Conservation (phyloP, 2,888 invertebrate genomes). For the Tuberolachnus salignus region DNA sequence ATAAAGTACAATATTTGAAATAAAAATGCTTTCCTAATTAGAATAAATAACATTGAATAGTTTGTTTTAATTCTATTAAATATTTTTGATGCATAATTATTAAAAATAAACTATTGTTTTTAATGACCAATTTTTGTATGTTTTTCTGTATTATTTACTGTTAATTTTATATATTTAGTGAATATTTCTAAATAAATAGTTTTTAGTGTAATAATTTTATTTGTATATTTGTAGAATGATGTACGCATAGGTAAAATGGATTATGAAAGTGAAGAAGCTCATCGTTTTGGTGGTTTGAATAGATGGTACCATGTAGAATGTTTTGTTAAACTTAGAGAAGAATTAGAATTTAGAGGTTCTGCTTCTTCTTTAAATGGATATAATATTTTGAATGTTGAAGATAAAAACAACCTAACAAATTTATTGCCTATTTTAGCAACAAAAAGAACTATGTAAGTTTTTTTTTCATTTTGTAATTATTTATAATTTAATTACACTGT, state of each 20-base stretch:
- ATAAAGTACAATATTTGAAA: too few relatives aligned
- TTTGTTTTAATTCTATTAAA: too few relatives aligned
- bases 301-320: slow-evolving; percentile 93
- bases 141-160: too few relatives aligned
- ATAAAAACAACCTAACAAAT: slow-evolving; percentile 70
- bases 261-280: slow-evolving; percentile 79
- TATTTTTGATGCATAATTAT: too few relatives aligned
- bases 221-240: slow-evolving; percentile 66
- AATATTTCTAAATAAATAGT: not conserved
- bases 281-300: slow-evolving; percentile 81
- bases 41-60: too few relatives aligned
- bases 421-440: slow-evolving; percentile 67
- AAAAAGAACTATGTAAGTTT: slow-evolving; percentile 62
- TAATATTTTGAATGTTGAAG: slow-evolving; percentile 72
- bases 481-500: slow-evolving; percentile 54
- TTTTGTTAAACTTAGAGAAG: slow-evolving; percentile 77
- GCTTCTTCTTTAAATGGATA: slow-evolving; percentile 82
- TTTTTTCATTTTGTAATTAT: not conserved
- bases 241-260: slow-evolving; percentile 84
- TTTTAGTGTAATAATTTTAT: not conserved
- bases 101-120: too few relatives aligned
- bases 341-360: slow-evolving; percentile 74
- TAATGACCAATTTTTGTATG: too few relatives aligned
- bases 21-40: too few relatives aligned
- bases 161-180: too few relatives aligned